Evolutionary conservation across 92 coral and sea anemone species (phyloP), one percentile per base, ranked within the genome.

Genomic region (Zoanthus sansibaricus): DNA sequence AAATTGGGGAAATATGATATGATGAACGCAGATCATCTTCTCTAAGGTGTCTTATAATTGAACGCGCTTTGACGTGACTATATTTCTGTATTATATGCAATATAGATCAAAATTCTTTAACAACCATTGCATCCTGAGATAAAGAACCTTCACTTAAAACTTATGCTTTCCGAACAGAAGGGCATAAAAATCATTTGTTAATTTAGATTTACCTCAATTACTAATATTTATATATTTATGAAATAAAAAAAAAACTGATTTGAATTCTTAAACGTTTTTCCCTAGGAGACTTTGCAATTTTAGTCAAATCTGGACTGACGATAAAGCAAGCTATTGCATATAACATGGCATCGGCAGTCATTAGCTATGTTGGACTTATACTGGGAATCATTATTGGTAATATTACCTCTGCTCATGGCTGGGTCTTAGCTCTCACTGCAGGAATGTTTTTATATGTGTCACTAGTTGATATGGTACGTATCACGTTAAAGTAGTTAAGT

Each of bases 391-490:
- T 91, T 62, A 91, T 97, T 77, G 97, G 96, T 11, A 93, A 97
- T 82, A 91, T 96, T 20, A 88, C 93, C 16, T 86, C 95, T 37
- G 94, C 98, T 10, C 98, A 95, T 89, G 92, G 88, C 56, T 97
- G 99, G 99, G 95, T 97, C 66, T 72, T 97, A 72, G 94, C 97
- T 16, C 88, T 97, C 13, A 95, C 98, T 37, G 96, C 98, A 33
- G 99, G 99, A 10, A 90, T 97, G 96, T 97, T 97, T 66, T 77
- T 97, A 4, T 97, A 97, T 61, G 93, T 97, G 49, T 96, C 99
- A 8, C 83, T 97, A 3, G 98, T 97, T 16, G 95, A 93, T 52
- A 97, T 97, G 99, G 99, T 97, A 75, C 82, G 99, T 31, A 33
- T 13, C 49, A 76, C 52, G 21, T 49, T 49, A 5, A 49, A 49